A percentile compares a stretch with the other conserved stretches of the same genome.
Conservation (phyloP, 2,888 invertebrate species). For the Sycophila texana region DNA sequence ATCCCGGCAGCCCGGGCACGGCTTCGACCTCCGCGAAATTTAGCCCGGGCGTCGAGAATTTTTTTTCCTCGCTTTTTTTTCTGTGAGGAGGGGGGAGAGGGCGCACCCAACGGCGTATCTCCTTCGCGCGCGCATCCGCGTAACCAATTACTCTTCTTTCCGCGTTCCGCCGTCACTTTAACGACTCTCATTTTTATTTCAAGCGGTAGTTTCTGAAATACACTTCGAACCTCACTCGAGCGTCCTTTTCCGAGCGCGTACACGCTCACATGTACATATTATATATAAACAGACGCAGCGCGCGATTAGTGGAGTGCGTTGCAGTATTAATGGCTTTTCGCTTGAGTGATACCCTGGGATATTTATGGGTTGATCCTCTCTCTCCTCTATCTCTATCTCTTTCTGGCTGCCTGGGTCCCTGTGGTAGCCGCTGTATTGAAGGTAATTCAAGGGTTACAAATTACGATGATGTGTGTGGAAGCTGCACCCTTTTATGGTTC, state of each 20-base stretch:
- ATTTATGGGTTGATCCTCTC: slow-evolving; percentile 49
- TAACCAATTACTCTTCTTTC: slow-evolving; percentile 56
- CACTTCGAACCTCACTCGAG: neutral
- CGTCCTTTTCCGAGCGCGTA: slow-evolving; percentile 2
- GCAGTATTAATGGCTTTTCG: slow-evolving; percentile 57
- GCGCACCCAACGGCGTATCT: slow-evolving; percentile 31
- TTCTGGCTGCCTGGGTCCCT: neutral
- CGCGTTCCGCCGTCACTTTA: slow-evolving; percentile 39
- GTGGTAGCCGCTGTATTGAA: neutral
- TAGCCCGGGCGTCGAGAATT: neutral
- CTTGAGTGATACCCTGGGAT: slow-evolving; percentile 56
- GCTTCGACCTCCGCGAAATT: neutral
- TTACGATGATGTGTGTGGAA: slow-evolving; percentile 39
- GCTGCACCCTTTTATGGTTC: slow-evolving; percentile 40
- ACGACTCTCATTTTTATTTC: slow-evolving; percentile 58
- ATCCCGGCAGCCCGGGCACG: neutral
- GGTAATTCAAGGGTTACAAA: slow-evolving; percentile 52
- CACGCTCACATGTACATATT: neutral
- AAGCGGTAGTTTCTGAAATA: slow-evolving; percentile 46
- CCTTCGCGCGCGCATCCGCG: slow-evolving; percentile 23
- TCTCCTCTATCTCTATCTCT: slow-evolving; percentile 13
- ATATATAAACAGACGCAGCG: slow-evolving; percentile 34
- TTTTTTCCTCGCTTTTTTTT: slow-evolving; percentile 17
- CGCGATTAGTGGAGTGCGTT: slow-evolving; percentile 57
- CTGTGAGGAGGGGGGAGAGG: neutral